A percentile compares a stretch with the other conserved stretches of the same genome.
Conservation (phyloP, 1,140 invertebrate species). For the Aricia agestis region DNA sequence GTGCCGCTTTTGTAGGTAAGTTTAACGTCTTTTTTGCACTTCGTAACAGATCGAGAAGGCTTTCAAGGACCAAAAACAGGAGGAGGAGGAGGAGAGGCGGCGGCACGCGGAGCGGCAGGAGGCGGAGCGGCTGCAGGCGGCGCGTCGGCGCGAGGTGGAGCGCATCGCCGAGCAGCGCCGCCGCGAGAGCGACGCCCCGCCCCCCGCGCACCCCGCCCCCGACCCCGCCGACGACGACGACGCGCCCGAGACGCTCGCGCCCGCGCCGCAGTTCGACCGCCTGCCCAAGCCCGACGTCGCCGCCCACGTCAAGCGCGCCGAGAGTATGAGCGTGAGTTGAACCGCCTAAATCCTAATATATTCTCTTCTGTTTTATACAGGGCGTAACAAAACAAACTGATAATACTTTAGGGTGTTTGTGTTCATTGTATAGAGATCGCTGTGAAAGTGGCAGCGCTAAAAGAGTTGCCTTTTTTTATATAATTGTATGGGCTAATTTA, state of each 20-base stretch:
- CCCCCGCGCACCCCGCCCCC: conserved; percentile 73
- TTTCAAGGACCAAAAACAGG: conserved; percentile 56
- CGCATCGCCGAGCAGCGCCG: conserved; percentile 62
- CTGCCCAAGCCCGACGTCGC: conserved; percentile 78
- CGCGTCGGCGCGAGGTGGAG: conserved; percentile 57
- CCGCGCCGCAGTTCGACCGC: conserved; percentile 84
- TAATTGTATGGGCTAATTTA: no score
- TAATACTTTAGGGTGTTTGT: no score
- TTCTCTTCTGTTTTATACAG: no score
- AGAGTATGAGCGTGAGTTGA: conserved; percentile 89
- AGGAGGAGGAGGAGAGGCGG: conserved; percentile 53
- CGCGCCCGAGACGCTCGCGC: conserved; percentile 73
- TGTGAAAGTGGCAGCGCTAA: no score
- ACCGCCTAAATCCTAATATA: no score
- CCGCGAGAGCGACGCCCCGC: conserved; percentile 38
- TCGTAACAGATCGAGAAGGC: conserved; percentile 58
- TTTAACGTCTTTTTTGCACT: background rate
- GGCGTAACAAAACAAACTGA: no score
- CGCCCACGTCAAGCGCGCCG: conserved; percentile 85
- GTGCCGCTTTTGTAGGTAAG: no score
- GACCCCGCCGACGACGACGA: conserved; percentile 57
- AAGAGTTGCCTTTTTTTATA: no score
- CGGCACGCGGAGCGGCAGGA: conserved; percentile 57
- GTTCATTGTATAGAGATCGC: no score
- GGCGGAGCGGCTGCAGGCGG: conserved; percentile 53